Conservation (phyloP, 2,888 invertebrate genomes). For the Lithophane socia region DNA sequence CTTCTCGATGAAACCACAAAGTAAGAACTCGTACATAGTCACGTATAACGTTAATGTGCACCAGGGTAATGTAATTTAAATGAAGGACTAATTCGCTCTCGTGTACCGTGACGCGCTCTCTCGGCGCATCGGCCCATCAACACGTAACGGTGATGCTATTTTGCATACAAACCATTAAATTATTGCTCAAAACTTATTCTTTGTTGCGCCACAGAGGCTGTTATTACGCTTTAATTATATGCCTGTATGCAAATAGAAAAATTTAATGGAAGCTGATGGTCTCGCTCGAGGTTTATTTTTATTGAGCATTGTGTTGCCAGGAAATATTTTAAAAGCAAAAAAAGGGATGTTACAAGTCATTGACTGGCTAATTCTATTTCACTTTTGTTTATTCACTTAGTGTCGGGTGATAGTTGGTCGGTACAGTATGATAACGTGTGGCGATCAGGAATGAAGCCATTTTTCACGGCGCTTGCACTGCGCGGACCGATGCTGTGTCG, state of each 20-base stretch:
- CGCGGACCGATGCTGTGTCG: constrained; percentile 61
- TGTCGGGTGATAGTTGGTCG: constrained; percentile 49
- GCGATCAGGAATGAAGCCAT: constrained; percentile 81
- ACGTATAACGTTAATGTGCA: constrained; percentile 82
- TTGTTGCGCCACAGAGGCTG: constrained; percentile 89
- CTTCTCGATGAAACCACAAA: constrained; percentile 74
- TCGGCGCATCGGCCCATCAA: constrained; percentile 87
- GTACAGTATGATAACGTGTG: constrained; percentile 41
- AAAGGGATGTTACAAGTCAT: constrained; percentile 72
- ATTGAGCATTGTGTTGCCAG: constrained; percentile 81
- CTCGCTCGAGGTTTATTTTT: constrained; percentile 81
- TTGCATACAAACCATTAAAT: constrained; percentile 91
- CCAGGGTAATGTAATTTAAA: constrained; percentile 88
- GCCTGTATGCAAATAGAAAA: constrained; percentile 89
- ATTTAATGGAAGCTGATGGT: constrained; percentile 86
- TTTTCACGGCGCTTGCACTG: constrained; percentile 78
- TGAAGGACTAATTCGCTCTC: constrained; percentile 89
- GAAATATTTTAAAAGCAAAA: constrained; percentile 71
- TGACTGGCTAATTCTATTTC: constrained; percentile 68
- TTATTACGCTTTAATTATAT: constrained; percentile 89
- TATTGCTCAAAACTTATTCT: constrained; percentile 90
- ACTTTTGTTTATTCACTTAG: constrained; percentile 63
- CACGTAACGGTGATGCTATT: constrained; percentile 89
- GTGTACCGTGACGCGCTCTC: constrained; percentile 88
- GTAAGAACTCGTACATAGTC: constrained; percentile 79